These are phyloP conservation scores for Agrotis exclamationis DNA, from an alignment of 2,888 invertebrate species.

Conservation along the genomic window DNA sequence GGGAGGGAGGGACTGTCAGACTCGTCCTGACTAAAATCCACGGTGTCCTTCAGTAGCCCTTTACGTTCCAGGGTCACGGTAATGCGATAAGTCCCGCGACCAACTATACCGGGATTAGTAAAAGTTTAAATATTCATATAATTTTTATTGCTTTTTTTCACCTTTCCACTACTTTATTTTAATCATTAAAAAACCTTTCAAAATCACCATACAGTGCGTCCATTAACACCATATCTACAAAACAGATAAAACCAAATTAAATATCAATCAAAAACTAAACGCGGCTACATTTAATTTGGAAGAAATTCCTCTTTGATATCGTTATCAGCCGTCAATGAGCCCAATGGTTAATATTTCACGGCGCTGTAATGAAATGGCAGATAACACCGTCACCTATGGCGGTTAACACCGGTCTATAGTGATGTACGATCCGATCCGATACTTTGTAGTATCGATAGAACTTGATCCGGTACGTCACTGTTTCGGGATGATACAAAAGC, in stretches of 20 bases:
- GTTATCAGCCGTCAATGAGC: conserved; percentile 55
- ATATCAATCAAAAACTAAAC: conserved; percentile 60
- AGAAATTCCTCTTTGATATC: conserved; percentile 56
- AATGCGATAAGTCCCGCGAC: no score
- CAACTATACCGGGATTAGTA: no score
- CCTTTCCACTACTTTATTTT: background rate
- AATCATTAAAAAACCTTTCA: background rate
- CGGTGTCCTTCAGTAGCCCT: no score
- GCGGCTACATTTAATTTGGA: conserved; percentile 45
- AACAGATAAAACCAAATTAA: conserved; percentile 59
- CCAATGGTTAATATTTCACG: conserved; percentile 53
- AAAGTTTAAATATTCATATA: no score
- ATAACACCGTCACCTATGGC: conserved; percentile 62
- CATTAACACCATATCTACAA: conserved; percentile 28
- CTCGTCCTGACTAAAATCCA: no score
- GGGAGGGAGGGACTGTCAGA: no score
- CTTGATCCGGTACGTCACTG: background rate
- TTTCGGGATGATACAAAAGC: no score
- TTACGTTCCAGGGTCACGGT: no score
- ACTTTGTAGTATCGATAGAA: background rate
- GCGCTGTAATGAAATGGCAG: conserved; percentile 52
- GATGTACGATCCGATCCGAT: background rate
- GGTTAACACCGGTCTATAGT: conserved; percentile 6
- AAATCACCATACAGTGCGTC: conserved; percentile 7
- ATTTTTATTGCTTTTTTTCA: conserved; percentile 1